A percentile compares a stretch with the other conserved stretches of the same genome.
phyloP scores from a whole-genome alignment of 92 coral and sea anemone species.

The Epizoanthus ramosus region DNA sequence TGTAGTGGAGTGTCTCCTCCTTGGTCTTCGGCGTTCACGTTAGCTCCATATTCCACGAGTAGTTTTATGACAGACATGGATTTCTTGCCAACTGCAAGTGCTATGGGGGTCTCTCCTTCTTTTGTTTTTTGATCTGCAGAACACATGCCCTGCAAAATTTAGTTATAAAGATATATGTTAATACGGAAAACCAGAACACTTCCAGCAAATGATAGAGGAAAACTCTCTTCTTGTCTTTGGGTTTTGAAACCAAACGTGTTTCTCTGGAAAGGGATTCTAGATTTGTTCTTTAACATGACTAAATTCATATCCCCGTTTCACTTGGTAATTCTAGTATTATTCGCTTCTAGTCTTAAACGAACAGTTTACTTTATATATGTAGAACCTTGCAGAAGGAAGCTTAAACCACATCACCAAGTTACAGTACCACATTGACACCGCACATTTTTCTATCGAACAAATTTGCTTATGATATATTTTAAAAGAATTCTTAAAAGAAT shows the following conservation, averaged over 20 bases:
- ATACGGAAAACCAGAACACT: neutral
- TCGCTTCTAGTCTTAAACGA: neutral
- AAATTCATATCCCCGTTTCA: neutral
- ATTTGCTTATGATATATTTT: no score
- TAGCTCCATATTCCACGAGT: neutral
- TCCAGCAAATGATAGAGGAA: no score
- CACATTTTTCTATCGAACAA: no score
- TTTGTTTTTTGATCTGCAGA: neutral
- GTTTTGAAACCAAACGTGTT: no score
- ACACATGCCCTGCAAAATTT: neutral
- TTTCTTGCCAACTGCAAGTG: neutral
- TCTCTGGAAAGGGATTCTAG: no score
- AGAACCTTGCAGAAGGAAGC: no score
- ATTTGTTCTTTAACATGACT: neutral
- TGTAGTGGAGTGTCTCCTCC: conserved; percentile 1
- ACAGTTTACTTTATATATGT: no score
- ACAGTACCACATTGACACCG: no score
- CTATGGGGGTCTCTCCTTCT: neutral
- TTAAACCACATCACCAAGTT: no score
- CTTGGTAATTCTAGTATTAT: neutral
- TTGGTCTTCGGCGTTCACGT: neutral
- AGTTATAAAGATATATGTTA: no score
- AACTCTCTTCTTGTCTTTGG: no score
- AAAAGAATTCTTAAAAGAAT: no score
- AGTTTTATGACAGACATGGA: neutral